phyloP scores from a whole-genome alignment of 2,888 invertebrate species.

The Drosophila ustulata region DNA sequence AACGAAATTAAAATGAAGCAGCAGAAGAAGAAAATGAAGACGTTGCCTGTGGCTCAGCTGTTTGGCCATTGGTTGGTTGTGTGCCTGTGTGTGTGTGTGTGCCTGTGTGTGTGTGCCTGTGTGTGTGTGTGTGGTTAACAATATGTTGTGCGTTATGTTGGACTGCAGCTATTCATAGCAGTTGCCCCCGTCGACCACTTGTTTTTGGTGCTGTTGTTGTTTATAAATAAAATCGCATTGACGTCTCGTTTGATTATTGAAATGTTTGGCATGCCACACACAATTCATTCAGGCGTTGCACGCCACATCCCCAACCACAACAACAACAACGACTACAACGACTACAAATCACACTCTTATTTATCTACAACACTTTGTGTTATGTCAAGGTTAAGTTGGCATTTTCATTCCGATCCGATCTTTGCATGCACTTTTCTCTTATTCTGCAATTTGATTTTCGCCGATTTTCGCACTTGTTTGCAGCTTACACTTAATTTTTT shows the following conservation, averaged over 20 bases:
- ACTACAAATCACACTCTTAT: neutral
- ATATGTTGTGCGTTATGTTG: slow-evolving; percentile 42
- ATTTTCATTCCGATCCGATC: slow-evolving; percentile 22
- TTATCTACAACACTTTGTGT: slow-evolving; percentile 12
- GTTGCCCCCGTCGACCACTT: slow-evolving; percentile 25
- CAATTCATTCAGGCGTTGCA: slow-evolving; percentile 32
- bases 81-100: slow-evolving; percentile 4
- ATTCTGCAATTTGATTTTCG: neutral
- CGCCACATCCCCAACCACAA: slow-evolving; percentile 18
- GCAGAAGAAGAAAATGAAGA: slow-evolving; percentile 19
- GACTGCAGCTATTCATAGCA: slow-evolving; percentile 16
- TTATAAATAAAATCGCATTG: slow-evolving; percentile 50
- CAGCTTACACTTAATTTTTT: slow-evolving; percentile 12
- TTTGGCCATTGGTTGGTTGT: slow-evolving; percentile 48
- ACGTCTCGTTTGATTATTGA: slow-evolving; percentile 45
- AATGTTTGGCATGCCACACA: slow-evolving; percentile 61
- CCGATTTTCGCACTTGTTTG: slow-evolving; percentile 24
- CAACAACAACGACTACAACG: neutral
- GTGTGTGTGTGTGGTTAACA: slow-evolving; percentile 33
- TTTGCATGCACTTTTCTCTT: slow-evolving; percentile 12
- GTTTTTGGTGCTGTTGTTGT: slow-evolving; percentile 32
- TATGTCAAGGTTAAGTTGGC: slow-evolving; percentile 25
- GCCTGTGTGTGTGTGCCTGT: neutral
- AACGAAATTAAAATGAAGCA: slow-evolving; percentile 20
- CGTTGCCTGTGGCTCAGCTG: slow-evolving; percentile 66